phyloP scores from a whole-genome alignment of 2,797 vertebrate species.

The Sternarchorhynchus goeldii region DNA sequence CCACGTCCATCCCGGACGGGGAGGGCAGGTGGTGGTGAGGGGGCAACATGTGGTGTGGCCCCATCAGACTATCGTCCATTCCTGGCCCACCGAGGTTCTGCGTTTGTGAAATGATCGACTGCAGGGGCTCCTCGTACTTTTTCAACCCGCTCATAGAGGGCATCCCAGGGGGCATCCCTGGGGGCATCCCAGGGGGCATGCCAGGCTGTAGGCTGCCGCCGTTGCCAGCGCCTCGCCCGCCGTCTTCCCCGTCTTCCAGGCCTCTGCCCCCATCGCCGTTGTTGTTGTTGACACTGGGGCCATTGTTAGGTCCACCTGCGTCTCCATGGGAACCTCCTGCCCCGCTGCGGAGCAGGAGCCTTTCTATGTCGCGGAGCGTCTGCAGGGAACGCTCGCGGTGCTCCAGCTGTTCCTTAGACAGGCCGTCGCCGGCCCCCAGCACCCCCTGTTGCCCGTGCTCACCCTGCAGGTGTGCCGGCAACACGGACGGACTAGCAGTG shows the following conservation, averaged over 20 bases:
- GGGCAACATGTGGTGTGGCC: constrained; percentile 68
- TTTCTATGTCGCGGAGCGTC: constrained; percentile 93
- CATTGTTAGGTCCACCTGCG: constrained; percentile 64
- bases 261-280: constrained; percentile 62
- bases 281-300: constrained; percentile 65
- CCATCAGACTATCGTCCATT: constrained; percentile 80
- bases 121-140: constrained; percentile 93
- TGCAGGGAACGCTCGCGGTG: constrained; percentile 95
- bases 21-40: constrained; percentile 75
- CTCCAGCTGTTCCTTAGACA: constrained; percentile 96
- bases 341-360: constrained; percentile 86
- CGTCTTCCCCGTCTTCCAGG: constrained; percentile 66
- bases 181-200: constrained; percentile 61
- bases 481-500: constrained; percentile 68
- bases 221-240: constrained; percentile 63
- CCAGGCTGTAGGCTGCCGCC: constrained; percentile 59
- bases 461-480: constrained; percentile 74
- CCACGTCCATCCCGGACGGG: constrained; percentile 82
- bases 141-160: constrained; percentile 74
- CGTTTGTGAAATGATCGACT: constrained; percentile 95
- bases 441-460: constrained; percentile 66
- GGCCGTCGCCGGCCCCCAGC: constrained; percentile 74
- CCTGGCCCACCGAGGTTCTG: constrained; percentile 83
- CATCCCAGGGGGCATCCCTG: constrained; percentile 59
- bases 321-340: constrained; percentile 67